A percentile compares a stretch with the other conserved stretches of the same genome.
phyloP scores from a whole-genome alignment of 2,113 vertebrate genomes.

The Pangasianodon hypophthalmus region DNA sequence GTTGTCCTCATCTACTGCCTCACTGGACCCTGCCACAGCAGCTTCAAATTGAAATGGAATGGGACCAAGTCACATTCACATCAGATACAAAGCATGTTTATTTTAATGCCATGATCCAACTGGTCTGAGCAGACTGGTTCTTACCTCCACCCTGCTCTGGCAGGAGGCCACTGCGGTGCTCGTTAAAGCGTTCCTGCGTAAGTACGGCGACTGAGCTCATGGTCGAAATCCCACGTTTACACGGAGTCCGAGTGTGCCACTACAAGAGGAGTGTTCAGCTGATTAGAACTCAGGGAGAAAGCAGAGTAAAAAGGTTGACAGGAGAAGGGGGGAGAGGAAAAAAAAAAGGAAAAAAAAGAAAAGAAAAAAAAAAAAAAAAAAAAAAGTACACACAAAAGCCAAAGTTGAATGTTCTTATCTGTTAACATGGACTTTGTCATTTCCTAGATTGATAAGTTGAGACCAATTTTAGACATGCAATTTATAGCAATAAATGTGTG shows the following conservation, averaged over 20 bases:
- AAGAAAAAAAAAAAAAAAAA: neutral
- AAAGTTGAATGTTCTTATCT: neutral
- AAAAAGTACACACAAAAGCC: neutral
- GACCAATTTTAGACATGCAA: neutral
- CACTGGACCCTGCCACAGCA: conserved; percentile 78
- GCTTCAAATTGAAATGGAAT: conserved; percentile 30
- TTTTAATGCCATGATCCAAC: neutral
- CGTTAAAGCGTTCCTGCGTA: conserved; percentile 99
- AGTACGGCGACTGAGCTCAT: conserved; percentile 99
- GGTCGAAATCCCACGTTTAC: conserved; percentile 88
- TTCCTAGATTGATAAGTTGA: neutral
- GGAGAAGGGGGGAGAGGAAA: no score
- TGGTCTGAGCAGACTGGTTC: neutral
- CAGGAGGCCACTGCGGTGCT: conserved; percentile 94
- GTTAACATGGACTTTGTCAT: neutral
- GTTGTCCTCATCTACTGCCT: conserved; percentile 89
- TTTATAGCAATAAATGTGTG: neutral
- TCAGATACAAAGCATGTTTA: neutral
- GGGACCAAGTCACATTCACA: neutral
- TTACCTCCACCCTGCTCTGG: conserved; percentile 89
- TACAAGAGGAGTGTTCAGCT: conserved; percentile 55
- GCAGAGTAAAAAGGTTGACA: neutral
- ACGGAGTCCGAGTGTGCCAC: conserved; percentile 94
- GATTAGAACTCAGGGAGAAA: neutral
- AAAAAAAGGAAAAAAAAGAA: neutral